Base-by-base conservation (phyloP, 2,888 invertebrate species). In the Priocnemis perturbator region DNA sequence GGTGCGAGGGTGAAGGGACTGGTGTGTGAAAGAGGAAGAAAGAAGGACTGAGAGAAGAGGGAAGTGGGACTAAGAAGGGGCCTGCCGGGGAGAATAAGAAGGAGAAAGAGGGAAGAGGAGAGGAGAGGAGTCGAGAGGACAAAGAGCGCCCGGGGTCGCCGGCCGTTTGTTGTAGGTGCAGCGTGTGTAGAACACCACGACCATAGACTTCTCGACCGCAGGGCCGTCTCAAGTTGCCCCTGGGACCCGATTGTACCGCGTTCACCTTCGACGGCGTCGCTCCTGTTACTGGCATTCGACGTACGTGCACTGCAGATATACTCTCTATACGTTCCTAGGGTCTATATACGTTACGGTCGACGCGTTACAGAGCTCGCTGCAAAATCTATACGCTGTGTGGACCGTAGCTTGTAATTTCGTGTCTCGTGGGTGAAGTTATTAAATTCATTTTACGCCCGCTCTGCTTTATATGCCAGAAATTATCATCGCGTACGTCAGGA, bases 111-210 rank as follows among this genome's bases (percentile, higher is more conserved):
- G 57, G 45, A 64, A 50, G 64, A 68, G 69, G 56, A 37, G 26
- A 37, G 37, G 7, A 69, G 37, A 37, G 26, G 52, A 70, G 65
- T 62, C 63, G 72, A 62, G 73, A 73, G 80, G 82, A 83, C 81
- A 81, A 81, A 82, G 83, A 81, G 75, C 77, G 69, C 62, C 67
- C 64, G 79, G 79, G 83, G 83, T 83, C 83, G 82, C 79, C 83
- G 83, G 69, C 81, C 84, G 81, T 84, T 81, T 74, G 77, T 80
- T 69, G 76, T 80, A 81, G 78, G 81, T 81, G 74, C 78, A 78
- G 73, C 70, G 66, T 66, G 71, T 69, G 66, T 47, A 64, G 65
- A 61, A 63, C 52, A 61, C 73, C 44, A 23, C 23, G 37, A 47
- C 58, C 64, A 66, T 64, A 70, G 65, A 68, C 67, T 65, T 61